phyloP scores from a whole-genome alignment of 2,797 vertebrate genomes.

The Lates japonicus region DNA sequence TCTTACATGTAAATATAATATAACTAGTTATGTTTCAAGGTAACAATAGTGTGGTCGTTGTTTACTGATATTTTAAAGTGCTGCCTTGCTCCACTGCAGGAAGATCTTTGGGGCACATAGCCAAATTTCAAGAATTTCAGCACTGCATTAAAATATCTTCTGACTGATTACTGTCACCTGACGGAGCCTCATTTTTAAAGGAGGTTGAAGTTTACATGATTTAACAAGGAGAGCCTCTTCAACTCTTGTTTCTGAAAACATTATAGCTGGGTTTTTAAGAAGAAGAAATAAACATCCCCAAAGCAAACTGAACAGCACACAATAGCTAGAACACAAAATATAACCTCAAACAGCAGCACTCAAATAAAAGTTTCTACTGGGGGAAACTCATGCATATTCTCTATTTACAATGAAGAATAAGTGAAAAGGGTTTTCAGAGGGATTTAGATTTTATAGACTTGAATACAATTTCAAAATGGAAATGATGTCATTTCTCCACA shows the following conservation, averaged over 20 bases:
- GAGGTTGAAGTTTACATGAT: neutral
- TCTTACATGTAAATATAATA: too few relatives aligned
- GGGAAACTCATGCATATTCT: neutral
- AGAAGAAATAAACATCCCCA: neutral
- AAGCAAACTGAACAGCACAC: neutral
- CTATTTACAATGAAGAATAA: neutral
- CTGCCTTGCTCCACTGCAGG: neutral
- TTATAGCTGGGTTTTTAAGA: neutral
- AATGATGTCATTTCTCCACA: conserved; percentile 59
- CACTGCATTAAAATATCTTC: neutral
- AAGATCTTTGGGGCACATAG: neutral
- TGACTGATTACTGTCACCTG: conserved; percentile 9
- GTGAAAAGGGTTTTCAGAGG: neutral
- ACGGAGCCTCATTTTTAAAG: neutral
- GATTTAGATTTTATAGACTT: conserved; percentile 12
- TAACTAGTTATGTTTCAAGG: too few relatives aligned
- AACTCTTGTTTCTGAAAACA: neutral
- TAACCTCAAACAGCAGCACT: neutral
- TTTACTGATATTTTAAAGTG: neutral
- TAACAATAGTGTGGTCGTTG: neutral
- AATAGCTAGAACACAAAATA: neutral
- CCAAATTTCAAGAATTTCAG: conserved; percentile 4
- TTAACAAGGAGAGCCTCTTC: neutral
- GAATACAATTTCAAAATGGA: conserved; percentile 36
- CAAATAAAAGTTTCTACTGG: neutral